Percentiles rank a stretch among this genome's conserved stretches.
Evolutionary conservation across 2,113 vertebrate species (phyloP).

Genomic region (Pteronura brasiliensis): DNA sequence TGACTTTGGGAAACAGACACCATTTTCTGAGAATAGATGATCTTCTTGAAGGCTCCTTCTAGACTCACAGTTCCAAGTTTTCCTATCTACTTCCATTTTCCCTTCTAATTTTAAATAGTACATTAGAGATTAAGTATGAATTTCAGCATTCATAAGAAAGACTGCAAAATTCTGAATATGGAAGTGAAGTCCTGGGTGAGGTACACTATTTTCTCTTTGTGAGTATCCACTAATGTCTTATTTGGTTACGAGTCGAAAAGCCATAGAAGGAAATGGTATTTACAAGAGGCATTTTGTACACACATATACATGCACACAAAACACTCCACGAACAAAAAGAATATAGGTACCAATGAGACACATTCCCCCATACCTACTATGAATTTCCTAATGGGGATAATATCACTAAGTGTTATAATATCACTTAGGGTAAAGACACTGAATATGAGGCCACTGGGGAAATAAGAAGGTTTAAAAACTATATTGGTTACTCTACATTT

Average conservation of each 20-base stretch:
- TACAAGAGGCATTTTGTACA: not conserved
- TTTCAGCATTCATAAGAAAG: not conserved
- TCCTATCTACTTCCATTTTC: not conserved
- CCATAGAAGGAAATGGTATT: not conserved
- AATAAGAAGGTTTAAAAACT: not conserved
- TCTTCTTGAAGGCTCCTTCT: not conserved
- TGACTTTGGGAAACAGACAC: not conserved
- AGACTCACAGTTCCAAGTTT: not conserved
- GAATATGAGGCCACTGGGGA: not conserved
- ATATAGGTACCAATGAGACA: not conserved
- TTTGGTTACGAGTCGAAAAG: not conserved
- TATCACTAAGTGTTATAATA: not conserved
- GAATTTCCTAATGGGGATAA: not conserved
- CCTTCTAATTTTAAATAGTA: not conserved
- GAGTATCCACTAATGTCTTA: not conserved
- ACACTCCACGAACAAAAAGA: not conserved
- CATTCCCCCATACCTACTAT: no score
- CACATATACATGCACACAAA: not conserved
- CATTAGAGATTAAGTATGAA: not conserved
- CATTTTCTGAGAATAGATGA: not conserved
- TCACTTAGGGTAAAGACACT: not conserved
- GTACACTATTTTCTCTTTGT: not conserved
- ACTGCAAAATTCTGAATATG: not conserved
- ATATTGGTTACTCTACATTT: not conserved
- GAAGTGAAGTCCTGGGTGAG: not conserved